Evolutionary conservation across 2,888 invertebrate genomes (phyloP).

Genomic region (Nymphalis c-album): DNA sequence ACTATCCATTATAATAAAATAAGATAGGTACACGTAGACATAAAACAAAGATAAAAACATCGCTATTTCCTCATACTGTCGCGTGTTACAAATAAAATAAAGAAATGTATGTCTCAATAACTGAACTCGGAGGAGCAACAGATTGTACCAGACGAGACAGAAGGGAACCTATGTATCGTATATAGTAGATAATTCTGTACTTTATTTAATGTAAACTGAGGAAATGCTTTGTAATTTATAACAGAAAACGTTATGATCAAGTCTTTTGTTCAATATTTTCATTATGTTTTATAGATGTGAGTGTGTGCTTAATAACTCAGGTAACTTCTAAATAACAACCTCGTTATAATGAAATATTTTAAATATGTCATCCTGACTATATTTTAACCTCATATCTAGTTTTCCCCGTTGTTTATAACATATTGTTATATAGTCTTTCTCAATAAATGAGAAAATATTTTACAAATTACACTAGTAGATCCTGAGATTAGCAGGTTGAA

Average conservation of each 20-base stretch:
- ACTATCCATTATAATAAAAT: constrained; percentile 1
- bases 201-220: background rate
- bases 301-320: too few species aligned
- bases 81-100: constrained; percentile 48
- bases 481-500: too few species aligned
- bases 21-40: background rate
- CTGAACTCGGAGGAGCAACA: constrained; percentile 39
- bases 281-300: too few species aligned
- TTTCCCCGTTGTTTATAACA: too few species aligned
- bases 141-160: constrained; percentile 36
- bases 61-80: constrained; percentile 22
- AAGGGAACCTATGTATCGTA: constrained; percentile 32
- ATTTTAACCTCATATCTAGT: too few species aligned
- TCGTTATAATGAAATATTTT: too few species aligned
- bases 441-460: too few species aligned
- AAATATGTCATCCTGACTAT: too few species aligned
- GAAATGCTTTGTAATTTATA: background rate
- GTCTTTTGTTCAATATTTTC: too few species aligned
- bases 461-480: too few species aligned
- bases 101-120: constrained; percentile 55
- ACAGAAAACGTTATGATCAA: background rate
- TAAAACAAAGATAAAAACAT: constrained; percentile 21
- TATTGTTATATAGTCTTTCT: too few species aligned
- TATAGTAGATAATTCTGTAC: background rate
- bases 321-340: too few species aligned